These are phyloP conservation scores for Aldrovandia affinis DNA, from an alignment of 2,797 vertebrate species.

Conservation along the genomic window DNA sequence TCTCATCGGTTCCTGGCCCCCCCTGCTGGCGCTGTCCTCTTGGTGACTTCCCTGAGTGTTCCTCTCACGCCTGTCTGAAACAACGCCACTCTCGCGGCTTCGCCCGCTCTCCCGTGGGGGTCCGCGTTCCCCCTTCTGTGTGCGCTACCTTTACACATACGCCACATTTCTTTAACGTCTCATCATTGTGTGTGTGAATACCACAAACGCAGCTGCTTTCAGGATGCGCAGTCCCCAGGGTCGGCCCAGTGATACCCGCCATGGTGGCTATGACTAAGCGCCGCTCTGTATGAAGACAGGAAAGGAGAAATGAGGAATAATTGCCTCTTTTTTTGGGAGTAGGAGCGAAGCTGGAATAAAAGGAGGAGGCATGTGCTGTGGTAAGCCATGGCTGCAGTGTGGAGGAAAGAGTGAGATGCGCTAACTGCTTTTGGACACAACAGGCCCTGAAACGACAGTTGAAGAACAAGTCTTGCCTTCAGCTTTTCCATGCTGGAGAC, in stretches of 20 bases:
- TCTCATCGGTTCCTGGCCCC: neutral
- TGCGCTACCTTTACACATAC: neutral
- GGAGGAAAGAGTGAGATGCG: neutral
- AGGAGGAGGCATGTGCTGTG: neutral
- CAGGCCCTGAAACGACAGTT: neutral
- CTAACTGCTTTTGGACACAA: neutral
- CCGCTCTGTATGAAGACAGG: neutral
- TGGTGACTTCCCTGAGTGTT: neutral
- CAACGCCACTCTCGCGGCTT: neutral
- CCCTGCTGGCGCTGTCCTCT: neutral
- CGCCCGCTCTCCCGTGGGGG: neutral
- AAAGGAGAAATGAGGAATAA: neutral
- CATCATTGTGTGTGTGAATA: neutral
- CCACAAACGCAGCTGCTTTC: neutral
- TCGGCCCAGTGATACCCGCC: neutral
- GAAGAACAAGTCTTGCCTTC: neutral
- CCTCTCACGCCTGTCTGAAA: neutral
- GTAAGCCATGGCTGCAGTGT: neutral
- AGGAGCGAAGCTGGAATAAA: neutral
- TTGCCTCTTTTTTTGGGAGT: neutral
- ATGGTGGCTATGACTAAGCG: neutral
- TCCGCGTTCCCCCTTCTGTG: neutral
- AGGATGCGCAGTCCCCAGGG: neutral
- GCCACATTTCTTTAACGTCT: neutral
- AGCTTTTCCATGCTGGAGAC: neutral